Evolutionary conservation across 2,888 invertebrate species (phyloP), one percentile per base, ranked within the genome.

Genomic region (Diadromus collaris): DNA sequence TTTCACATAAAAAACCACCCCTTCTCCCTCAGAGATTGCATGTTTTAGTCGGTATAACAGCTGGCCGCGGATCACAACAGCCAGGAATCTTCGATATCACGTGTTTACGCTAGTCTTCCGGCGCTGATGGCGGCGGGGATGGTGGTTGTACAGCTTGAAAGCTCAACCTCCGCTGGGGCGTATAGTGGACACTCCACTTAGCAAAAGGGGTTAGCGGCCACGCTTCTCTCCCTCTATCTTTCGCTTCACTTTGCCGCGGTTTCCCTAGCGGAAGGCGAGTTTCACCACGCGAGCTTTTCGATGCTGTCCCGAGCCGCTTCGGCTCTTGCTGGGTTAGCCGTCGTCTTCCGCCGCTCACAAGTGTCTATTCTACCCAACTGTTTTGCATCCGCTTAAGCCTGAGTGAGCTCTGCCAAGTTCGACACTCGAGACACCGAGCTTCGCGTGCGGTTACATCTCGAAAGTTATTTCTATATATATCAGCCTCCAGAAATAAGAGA

Each of bases 161-260:
- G 81, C 79, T 79, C 68, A 76, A 76, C 76, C 68, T 78, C 71
- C 75, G 70, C 54, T 74, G 67, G 78, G 68, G 71, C 56, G 68
- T 78, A 85, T 84, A 87, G 86, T 85, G 86, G 87, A 86, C 86
- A 86, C 84, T 86, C 83, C 83, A 86, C 83, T 84, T 84, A 84
- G 79, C 72, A 67, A 76, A 79, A 81, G 78, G 73, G 51, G 79
- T 76, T 80, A 82, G 80, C 76, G 80, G 65, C 77, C 77, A 64
- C 76, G 61, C 65, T 60, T 44, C 58, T 72, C 38, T 38, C 38
- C 38, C 41, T 46, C 58, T 63, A 41, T 76, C 65, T 76, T 63
- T 38, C 72, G 60, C 61, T 41, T 27, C 61, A 72, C 61, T 68
- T 77, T 63, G 60, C 32, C 56, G 54, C 46, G 24, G 67, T 48